Evolutionary conservation across 92 coral and sea anemone genomes (phyloP), one percentile per base, ranked within the genome.

Genomic region (Epizoanthus scotinus): DNA sequence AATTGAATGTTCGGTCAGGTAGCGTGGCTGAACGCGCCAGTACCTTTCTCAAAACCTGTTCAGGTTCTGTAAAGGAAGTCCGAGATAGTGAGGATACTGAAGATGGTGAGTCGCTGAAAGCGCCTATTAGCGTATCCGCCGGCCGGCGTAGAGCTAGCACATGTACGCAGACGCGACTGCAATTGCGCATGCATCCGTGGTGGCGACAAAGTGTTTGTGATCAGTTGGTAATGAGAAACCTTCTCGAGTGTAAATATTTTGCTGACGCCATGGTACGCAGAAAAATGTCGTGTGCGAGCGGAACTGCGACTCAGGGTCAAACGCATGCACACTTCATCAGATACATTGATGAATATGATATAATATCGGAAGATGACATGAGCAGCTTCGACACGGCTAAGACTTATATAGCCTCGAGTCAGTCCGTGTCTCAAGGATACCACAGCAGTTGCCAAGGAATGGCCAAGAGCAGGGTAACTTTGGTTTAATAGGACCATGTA

Each of bases 241-340:
- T 93, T 66, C 78, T 93, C 3, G 97, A 93, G 47, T 90, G 94
- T 79, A 93, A 90, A 86, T 93, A 90, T 65, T 93, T 93, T 75
- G 87, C 91, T 5, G 97, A 93, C 70, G 92, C 94, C 24, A 63
- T 93, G 2, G 94, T 79, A 38, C 81, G 97, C 14, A 80, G 94
- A 20, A 80, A 86, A 2, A 82, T 93, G 83, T 70, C 93, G 8
- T 90, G 87, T 87, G 53, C 88, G 57, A 90, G 83, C 52, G 67
- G 83, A 58, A 56, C 86, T 67, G 82, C 70, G 71, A 63, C 84
- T 17, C 83, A 63, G 8, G 58, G 70, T 8, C 71, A 49, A 28
- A 0, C 24, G 36, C 81, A 54, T 56, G 63, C 87, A 57, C 73
- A 71, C 9, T 83, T 90, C 2, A 26, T n/a, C 9, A 79, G 67